Evolutionary conservation across 2,113 vertebrate genomes (phyloP).

Genomic region (Rallus limicola): DNA sequence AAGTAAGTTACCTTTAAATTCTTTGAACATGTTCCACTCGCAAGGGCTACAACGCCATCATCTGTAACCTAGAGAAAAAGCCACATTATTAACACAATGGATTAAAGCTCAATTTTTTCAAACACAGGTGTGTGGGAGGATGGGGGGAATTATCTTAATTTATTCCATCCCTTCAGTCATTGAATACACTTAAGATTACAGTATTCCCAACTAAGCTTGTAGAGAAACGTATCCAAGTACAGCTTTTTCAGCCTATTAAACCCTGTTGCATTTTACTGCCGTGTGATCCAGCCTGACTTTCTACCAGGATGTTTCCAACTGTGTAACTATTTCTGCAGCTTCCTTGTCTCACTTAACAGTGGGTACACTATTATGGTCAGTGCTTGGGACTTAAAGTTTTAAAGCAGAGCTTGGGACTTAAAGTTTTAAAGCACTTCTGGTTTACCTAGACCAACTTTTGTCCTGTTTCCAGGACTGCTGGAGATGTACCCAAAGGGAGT

Average conservation of each 20-base stretch:
- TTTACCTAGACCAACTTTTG: background rate
- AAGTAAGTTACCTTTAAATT: slow-evolving; percentile 82
- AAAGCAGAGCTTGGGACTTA: background rate
- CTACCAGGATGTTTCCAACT: background rate
- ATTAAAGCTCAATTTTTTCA: background rate
- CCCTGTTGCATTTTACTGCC: background rate
- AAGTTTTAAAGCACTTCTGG: background rate
- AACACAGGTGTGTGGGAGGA: background rate
- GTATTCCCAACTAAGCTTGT: background rate
- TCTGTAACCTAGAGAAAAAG: slow-evolving; percentile 82
- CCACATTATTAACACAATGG: background rate
- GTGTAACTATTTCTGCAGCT: background rate
- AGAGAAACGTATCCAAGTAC: background rate
- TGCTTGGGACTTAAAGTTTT: background rate
- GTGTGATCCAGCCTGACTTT: background rate
- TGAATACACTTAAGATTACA: background rate
- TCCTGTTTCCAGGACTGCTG: background rate
- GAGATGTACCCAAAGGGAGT: background rate
- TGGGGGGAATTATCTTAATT: background rate
- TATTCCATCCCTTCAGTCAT: background rate
- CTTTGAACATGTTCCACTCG: slow-evolving; percentile 81
- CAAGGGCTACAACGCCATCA: slow-evolving; percentile 82
- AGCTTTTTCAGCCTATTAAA: background rate
- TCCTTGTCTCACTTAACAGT: background rate
- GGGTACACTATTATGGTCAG: background rate